These are phyloP conservation scores for Ciconia nigra DNA, from an alignment of 2,797 vertebrate genomes.

Conservation along the genomic window DNA sequence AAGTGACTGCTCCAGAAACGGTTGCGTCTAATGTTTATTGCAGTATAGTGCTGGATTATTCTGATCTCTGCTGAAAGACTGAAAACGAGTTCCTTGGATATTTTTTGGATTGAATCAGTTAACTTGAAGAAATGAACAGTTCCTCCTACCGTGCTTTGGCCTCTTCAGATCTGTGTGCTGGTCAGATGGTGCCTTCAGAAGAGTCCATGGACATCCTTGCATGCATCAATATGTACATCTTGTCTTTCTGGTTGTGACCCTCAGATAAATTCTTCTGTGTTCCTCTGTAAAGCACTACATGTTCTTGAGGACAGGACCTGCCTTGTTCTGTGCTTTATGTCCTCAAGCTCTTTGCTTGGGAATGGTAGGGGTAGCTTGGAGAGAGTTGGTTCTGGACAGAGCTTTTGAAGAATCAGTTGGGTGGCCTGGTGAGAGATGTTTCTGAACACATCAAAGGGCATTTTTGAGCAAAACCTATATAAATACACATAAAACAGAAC, in stretches of 20 bases:
- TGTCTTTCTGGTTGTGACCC: background rate
- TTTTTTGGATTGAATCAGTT: background rate
- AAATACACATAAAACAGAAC: accelerated
- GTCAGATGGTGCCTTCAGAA: background rate
- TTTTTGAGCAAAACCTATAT: background rate
- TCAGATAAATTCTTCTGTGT: background rate
- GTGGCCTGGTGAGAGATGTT: background rate
- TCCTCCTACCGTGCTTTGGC: background rate
- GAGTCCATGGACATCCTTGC: background rate
- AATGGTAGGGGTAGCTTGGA: background rate
- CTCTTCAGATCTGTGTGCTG: background rate
- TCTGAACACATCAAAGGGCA: background rate
- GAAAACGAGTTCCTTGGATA: background rate
- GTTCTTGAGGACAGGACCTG: background rate
- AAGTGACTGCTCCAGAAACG: background rate
- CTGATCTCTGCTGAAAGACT: background rate
- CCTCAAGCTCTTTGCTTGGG: background rate
- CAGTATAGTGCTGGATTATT: background rate
- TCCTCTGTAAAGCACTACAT: background rate
- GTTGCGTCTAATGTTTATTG: background rate
- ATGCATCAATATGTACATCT: background rate
- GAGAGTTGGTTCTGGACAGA: background rate
- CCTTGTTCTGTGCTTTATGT: background rate
- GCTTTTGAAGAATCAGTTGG: background rate
- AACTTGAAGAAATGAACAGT: background rate